Evolutionary conservation across 2,113 vertebrate genomes (phyloP), one percentile per base, ranked within the genome.

Genomic region (Brachyhypopomus gauderio): DNA sequence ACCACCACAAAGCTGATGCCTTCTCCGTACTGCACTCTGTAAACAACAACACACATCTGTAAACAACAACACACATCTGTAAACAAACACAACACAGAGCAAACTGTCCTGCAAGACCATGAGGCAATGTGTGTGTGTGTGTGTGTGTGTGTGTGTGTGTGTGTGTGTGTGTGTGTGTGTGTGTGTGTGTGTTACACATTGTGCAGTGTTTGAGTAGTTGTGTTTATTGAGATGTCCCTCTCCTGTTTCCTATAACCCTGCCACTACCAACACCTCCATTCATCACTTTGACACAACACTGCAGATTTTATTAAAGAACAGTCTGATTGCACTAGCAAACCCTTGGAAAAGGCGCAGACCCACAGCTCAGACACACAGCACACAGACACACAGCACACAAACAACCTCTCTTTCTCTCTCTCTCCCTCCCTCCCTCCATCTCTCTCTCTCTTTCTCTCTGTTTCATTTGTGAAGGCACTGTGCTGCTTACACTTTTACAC

Each of bases 1-100:
- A 99, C 92, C 0, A 94, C 91, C 22, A 86, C 64, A 64, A 98
- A 95, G 91, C 86, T 95, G 92, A 98, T 94, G 0, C 96, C 96
- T 0, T 95, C 89, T 0, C 93, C 95, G 0, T 96, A 97, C 92
- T 95, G 95, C 81, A 96, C 95, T 88, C 97, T 99, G 92, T 72
- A 19, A 17, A 38, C 72, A 59, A 79, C 73, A 19, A 3, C 12
- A 79, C 23, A 17, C 0, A 12, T 22, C 16, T 60, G 20, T 19
- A 77, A 22, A 76, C 70, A 1, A 80, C 70, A 38, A 55, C 62
- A 77, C 20, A 56, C 6, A 23, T 34, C 60, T n/a, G 69, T 1
- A 78, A 75, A 23, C 22, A 6, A 52, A 16, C 56, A 17, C 23
- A 58, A 16, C 16, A 58, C 20, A 58, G 1, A 60, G 19, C 19